Percentiles rank a stretch among this genome's conserved stretches.
These are phyloP conservation scores for Pectinophora gossypiella DNA, from an alignment of 1,140 invertebrate genomes.

Conservation along the genomic window DNA sequence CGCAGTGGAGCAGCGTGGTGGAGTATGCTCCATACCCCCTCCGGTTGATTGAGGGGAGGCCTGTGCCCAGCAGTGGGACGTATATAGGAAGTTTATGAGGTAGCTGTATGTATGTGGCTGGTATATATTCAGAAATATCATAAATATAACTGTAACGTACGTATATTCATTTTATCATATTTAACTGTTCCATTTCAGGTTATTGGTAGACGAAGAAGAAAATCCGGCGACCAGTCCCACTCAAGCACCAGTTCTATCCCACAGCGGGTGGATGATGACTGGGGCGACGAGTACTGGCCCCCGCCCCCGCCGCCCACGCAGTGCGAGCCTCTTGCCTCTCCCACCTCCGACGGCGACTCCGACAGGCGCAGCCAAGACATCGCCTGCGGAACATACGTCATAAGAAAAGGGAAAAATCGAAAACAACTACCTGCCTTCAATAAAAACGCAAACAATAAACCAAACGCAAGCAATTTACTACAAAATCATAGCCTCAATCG, in stretches of 20 bases:
- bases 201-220: slow-evolving; percentile 76
- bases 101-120: background rate
- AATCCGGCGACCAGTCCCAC: slow-evolving; percentile 76
- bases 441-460: slow-evolving; percentile 62
- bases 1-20: no score
- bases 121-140: no score
- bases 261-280: slow-evolving; percentile 69
- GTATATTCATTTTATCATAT: background rate
- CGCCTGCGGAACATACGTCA: slow-evolving; percentile 84
- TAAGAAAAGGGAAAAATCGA: slow-evolving; percentile 78
- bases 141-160: no score
- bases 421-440: slow-evolving; percentile 71
- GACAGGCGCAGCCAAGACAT: slow-evolving; percentile 77
- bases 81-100: background rate
- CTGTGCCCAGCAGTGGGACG: no score
- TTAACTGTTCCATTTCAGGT: slow-evolving; percentile 62
- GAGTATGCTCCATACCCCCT: no score
- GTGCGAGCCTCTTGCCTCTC: slow-evolving; percentile 80
- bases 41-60: no score
- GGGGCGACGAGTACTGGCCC: slow-evolving; percentile 79
- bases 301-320: slow-evolving; percentile 77
- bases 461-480: slow-evolving; percentile 59
- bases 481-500: slow-evolving; percentile 63
- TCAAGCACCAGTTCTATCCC: slow-evolving; percentile 79
- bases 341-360: slow-evolving; percentile 79